phyloP scores from a whole-genome alignment of 2,888 invertebrate species.

The Ferrisia virgata region DNA sequence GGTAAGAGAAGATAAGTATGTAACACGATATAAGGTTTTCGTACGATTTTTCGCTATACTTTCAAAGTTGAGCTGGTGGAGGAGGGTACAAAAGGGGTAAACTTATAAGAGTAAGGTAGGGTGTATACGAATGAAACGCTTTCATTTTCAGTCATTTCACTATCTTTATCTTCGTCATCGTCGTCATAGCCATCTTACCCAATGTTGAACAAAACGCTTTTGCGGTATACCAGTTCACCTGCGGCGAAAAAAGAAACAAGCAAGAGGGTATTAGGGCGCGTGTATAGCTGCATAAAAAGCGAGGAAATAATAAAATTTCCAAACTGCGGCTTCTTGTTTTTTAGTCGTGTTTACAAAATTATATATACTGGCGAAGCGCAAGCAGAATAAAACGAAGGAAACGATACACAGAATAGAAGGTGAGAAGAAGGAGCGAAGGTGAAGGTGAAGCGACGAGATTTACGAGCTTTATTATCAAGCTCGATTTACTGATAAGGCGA shows the following conservation, averaged over 20 bases:
- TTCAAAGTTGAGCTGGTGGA: neutral
- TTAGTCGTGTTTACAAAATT: neutral
- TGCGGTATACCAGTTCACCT: neutral
- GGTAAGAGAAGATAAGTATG: neutral
- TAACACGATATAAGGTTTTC: neutral
- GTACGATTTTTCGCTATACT: neutral
- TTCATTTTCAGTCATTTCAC: neutral
- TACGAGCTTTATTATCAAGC: constrained; percentile 9
- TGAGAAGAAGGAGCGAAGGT: neutral
- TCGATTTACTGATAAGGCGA: constrained; percentile 24
- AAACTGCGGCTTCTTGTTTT: neutral
- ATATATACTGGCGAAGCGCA: neutral
- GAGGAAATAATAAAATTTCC: constrained; percentile 8
- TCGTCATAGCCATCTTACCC: too few relatives aligned
- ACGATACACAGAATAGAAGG: too few relatives aligned
- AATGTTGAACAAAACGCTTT: neutral
- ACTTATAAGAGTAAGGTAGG: too few relatives aligned
- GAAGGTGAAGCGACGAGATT: neutral
- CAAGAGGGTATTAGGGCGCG: neutral
- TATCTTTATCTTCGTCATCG: neutral
- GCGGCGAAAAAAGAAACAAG: neutral
- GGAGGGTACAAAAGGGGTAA: too few relatives aligned
- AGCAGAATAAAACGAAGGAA: neutral
- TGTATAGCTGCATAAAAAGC: neutral
- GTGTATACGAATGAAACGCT: neutral